These are phyloP conservation scores for Paradoxurus hermaphroditus DNA, from an alignment of 2,113 vertebrate genomes.

Conservation along the genomic window DNA sequence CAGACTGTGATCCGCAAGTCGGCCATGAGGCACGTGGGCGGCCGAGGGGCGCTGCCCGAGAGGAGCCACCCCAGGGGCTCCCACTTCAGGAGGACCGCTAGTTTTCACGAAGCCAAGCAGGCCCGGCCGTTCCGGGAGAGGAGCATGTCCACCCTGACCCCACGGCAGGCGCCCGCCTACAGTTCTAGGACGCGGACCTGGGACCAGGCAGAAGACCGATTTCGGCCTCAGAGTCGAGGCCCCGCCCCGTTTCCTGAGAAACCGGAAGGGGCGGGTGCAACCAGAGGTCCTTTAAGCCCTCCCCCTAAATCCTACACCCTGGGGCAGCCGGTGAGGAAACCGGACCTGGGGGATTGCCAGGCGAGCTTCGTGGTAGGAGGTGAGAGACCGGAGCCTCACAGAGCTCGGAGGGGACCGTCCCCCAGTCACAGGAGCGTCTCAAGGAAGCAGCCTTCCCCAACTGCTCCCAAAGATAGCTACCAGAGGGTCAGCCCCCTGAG, in stretches of 20 bases:
- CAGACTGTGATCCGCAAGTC: constrained; percentile 80
- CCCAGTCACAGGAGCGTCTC: constrained; percentile 88
- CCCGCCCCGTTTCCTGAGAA: constrained; percentile 65
- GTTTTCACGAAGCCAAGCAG: constrained; percentile 92
- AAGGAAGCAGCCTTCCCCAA: constrained; percentile 86
- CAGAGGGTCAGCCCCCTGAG: constrained; percentile 87
- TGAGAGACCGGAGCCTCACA: constrained; percentile 86
- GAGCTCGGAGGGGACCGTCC: constrained; percentile 89
- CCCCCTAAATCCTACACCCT: constrained; percentile 53
- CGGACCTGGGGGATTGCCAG: constrained; percentile 71
- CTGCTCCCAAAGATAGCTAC: constrained; percentile 73
- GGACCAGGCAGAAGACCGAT: constrained; percentile 82
- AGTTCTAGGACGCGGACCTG: constrained; percentile 83
- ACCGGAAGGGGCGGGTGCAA: constrained; percentile 40
- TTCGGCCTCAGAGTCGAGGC: constrained; percentile 72
- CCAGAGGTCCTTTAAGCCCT: constrained; percentile 1
- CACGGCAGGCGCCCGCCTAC: constrained; percentile 85
- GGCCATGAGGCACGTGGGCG: constrained; percentile 84
- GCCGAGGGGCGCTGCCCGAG: constrained; percentile 88
- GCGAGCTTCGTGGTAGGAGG: constrained; percentile 55
- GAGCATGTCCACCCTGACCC: constrained; percentile 90
- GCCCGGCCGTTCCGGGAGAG: constrained; percentile 91
- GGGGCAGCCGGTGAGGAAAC: constrained; percentile 69
- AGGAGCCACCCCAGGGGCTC: constrained; percentile 83
- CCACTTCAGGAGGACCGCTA: constrained; percentile 92